Evolutionary conservation across 1,140 invertebrate genomes (phyloP).

Genomic region (Drosophila sechellia): DNA sequence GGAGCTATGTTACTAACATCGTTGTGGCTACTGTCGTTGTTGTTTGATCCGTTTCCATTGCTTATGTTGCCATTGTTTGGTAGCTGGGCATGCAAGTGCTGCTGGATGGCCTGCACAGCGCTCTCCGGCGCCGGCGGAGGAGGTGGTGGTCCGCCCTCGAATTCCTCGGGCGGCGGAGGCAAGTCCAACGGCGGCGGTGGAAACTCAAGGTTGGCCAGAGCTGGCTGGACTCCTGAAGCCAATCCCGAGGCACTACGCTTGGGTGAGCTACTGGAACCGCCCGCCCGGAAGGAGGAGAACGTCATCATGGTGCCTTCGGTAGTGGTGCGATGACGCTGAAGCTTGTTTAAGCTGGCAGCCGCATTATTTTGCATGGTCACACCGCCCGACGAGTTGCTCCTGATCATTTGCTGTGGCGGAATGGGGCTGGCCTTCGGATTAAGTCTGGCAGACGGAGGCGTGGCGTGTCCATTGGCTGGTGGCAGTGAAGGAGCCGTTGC

Average conservation of each 20-base stretch:
- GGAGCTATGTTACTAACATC: conserved; percentile 88
- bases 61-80: conserved; percentile 85
- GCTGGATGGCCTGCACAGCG: conserved; percentile 69
- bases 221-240: conserved; percentile 83
- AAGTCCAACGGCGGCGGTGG: conserved; percentile 91
- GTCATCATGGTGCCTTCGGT: conserved; percentile 84
- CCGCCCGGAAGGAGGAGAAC: conserved; percentile 85
- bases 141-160: conserved; percentile 84
- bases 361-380: conserved; percentile 87
- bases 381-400: conserved; percentile 93
- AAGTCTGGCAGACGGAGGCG: conserved; percentile 33
- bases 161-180: conserved; percentile 90
- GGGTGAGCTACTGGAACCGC: conserved; percentile 85
- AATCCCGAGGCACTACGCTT: conserved; percentile 84
- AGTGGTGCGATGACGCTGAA: conserved; percentile 85
- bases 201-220: conserved; percentile 92
- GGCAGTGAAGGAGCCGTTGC: conserved; percentile 34
- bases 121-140: conserved; percentile 75
- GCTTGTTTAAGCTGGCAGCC: conserved; percentile 85
- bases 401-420: conserved; percentile 89
- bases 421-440: conserved; percentile 85
- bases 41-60: conserved; percentile 72
- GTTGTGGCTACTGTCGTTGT: conserved; percentile 83
- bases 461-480: conserved; percentile 63
- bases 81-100: conserved; percentile 68